These are phyloP conservation scores for Diploptera punctata DNA, from an alignment of 2,888 invertebrate species.

Conservation along the genomic window DNA sequence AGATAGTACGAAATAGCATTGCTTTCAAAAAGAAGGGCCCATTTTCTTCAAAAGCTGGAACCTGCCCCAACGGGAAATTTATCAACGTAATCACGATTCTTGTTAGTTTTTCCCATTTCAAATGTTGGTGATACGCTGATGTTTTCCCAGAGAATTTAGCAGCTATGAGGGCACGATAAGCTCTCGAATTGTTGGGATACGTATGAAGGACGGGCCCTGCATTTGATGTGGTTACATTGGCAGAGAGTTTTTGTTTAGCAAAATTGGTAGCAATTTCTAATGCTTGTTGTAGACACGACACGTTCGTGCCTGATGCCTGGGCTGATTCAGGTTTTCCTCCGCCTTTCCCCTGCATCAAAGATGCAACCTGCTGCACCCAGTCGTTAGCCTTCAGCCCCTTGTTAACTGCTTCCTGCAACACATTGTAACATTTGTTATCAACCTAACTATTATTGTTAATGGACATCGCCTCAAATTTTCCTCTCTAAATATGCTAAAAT, in stretches of 20 bases:
- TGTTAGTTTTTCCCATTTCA: not conserved
- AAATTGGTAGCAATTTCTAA: constrained; percentile 79
- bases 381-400: constrained; percentile 90
- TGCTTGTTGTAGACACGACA: constrained; percentile 72
- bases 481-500: too few relatives aligned
- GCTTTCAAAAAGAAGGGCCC: constrained; percentile 48
- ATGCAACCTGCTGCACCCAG: constrained; percentile 87
- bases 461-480: too few relatives aligned
- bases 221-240: not conserved
- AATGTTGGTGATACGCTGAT: constrained; percentile 40
- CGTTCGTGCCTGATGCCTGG: constrained; percentile 91
- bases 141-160: constrained; percentile 49
- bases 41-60: constrained; percentile 56
- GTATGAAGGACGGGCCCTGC: constrained; percentile 11
- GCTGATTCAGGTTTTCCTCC: constrained; percentile 98
- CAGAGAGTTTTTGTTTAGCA: constrained; percentile 72
- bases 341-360: constrained; percentile 86
- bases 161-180: constrained; percentile 49
- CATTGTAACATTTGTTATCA: not conserved
- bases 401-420: constrained; percentile 50
- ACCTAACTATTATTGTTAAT: too few relatives aligned
- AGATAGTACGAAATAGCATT: constrained; percentile 53
- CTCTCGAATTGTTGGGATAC: constrained; percentile 45
- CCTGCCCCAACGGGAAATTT: constrained; percentile 50
- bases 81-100: constrained; percentile 22